Conservation (phyloP, 2,888 invertebrate species). For the Eurois occulta region DNA sequence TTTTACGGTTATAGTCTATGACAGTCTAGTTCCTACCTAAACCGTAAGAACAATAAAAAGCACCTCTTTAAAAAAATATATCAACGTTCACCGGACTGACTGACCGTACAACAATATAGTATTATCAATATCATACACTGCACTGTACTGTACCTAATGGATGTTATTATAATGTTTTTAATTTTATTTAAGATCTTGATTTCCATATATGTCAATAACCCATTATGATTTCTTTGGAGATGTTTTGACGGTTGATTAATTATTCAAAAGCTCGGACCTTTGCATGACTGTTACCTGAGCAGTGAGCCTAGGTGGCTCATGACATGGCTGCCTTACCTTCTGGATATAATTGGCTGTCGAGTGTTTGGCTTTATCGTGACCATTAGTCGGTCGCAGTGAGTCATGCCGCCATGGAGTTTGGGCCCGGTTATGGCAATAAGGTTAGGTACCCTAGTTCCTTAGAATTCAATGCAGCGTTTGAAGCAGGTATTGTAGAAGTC, state of each 20-base stretch:
- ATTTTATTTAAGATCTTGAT: not conserved
- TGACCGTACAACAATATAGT: not conserved
- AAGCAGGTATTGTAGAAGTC: not conserved
- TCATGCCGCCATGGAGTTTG: not conserved
- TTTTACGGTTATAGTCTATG: conserved; percentile 23
- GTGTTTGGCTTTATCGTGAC: not conserved
- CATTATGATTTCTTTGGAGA: not conserved
- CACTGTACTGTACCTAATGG: not conserved
- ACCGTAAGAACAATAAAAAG: not conserved
- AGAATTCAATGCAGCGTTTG: not conserved
- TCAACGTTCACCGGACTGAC: not conserved
- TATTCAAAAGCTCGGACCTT: not conserved
- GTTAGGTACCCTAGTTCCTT: conserved; percentile 10
- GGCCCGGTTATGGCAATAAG: conserved; percentile 5
- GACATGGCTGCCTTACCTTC: not conserved
- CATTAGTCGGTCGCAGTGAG: not conserved
- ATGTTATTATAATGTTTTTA: not conserved
- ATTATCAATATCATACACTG: no score
- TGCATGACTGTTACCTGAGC: no score
- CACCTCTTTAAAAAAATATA: not conserved
- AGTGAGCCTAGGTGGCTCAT: not conserved
- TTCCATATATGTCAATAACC: not conserved
- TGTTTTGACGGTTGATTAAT: not conserved
- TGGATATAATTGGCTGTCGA: conserved; percentile 9
- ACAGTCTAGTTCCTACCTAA: conserved; percentile 1